A percentile compares a stretch with the other conserved stretches of the same genome.
phyloP scores from a whole-genome alignment of 2,797 vertebrate genomes.

The Tapirus indicus region DNA sequence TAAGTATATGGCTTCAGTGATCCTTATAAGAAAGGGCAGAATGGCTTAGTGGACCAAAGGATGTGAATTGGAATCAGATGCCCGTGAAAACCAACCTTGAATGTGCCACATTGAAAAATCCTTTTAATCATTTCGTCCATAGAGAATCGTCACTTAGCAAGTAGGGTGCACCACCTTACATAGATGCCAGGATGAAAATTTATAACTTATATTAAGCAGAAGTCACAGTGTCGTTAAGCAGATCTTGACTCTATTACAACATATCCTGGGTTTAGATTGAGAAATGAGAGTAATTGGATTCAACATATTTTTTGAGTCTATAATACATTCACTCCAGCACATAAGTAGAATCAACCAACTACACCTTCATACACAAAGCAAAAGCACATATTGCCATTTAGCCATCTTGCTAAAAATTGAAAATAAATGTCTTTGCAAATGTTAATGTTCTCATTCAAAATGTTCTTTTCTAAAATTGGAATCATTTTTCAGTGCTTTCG shows the following conservation, averaged over 20 bases:
- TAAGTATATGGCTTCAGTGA: conserved; percentile 19
- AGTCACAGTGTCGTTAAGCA: conserved; percentile 60
- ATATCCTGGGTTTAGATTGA: not conserved
- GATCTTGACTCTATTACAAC: not conserved
- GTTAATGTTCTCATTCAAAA: conserved; percentile 83
- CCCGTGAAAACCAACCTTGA: not conserved
- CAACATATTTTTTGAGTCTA: conserved; percentile 15
- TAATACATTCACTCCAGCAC: conserved; percentile 26
- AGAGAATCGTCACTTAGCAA: not conserved
- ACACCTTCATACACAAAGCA: conserved; percentile 75
- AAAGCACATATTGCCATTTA: conserved; percentile 72
- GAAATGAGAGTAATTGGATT: conserved; percentile 63
- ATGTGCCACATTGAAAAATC: conserved; percentile 48
- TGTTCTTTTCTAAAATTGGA: conserved; percentile 83
- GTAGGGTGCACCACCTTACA: not conserved
- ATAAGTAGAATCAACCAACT: conserved; percentile 64
- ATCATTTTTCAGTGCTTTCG: conserved; percentile 72
- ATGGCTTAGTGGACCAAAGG: conserved; percentile 27
- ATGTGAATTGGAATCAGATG: conserved; percentile 56
- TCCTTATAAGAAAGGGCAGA: conserved; percentile 23
- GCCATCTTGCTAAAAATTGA: conserved; percentile 79
- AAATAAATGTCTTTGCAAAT: conserved; percentile 83
- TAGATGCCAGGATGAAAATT: not conserved
- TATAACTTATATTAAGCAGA: conserved; percentile 50
- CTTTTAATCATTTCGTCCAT: conserved; percentile 57